Percentiles rank a stretch among this genome's conserved stretches.
These are phyloP conservation scores for Erinaceus europaeus DNA, from an alignment of 2,113 vertebrate species.

Conservation along the genomic window DNA sequence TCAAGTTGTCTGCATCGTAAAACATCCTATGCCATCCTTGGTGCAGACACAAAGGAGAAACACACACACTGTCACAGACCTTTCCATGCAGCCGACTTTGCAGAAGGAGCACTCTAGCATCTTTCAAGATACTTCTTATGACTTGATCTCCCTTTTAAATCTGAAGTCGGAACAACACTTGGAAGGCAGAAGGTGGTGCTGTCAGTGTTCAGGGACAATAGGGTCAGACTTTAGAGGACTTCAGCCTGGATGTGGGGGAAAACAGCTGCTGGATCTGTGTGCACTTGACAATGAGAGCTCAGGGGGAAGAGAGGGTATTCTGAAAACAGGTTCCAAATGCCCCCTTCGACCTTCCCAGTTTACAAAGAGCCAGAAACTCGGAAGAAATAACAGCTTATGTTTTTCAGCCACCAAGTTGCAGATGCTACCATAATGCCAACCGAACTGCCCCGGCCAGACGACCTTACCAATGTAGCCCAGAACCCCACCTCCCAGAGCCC, in stretches of 20 bases:
- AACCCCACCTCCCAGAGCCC: no score
- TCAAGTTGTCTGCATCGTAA: background rate
- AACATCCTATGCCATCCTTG: background rate
- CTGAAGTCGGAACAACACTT: background rate
- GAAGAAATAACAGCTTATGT: no score
- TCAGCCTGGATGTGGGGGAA: background rate
- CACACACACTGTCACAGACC: background rate
- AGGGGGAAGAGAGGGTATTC: background rate
- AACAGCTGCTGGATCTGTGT: background rate
- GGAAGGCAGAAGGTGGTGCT: background rate
- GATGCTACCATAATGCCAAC: no score
- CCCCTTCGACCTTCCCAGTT: background rate
- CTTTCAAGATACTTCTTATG: background rate
- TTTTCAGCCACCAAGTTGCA: no score
- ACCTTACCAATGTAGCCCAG: no score
- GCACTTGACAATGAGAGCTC: background rate
- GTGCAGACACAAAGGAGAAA: background rate
- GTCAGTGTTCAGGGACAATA: background rate
- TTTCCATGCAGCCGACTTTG: background rate
- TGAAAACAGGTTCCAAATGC: background rate
- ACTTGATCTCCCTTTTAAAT: slow-evolving; percentile 1
- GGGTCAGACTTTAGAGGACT: background rate
- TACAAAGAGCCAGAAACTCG: background rate
- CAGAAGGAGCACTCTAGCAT: background rate
- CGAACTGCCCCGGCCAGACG: no score